phyloP scores from a whole-genome alignment of 2,113 vertebrate species.

The Larimichthys polyactis region DNA sequence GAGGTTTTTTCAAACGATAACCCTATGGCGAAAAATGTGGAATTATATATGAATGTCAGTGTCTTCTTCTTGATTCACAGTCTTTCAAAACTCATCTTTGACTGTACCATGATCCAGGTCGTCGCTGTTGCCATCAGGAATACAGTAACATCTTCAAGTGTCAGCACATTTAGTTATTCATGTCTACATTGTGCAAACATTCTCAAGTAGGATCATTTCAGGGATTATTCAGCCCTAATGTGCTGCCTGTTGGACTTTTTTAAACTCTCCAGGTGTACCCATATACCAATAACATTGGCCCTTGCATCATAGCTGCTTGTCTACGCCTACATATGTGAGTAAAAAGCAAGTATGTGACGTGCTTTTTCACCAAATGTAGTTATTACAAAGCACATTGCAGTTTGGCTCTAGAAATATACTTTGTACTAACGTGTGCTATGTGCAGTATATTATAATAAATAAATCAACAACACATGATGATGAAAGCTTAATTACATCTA shows the following conservation, averaged over 20 bases:
- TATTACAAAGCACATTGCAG: background rate
- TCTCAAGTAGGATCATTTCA: background rate
- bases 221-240: background rate
- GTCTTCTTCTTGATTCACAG: background rate
- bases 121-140: background rate
- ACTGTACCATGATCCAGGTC: background rate
- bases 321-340: background rate
- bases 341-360: background rate
- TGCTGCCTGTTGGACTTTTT: background rate
- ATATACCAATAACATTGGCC: background rate
- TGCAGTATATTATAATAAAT: background rate
- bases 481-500: background rate
- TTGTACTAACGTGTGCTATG: background rate
- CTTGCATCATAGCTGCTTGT: background rate
- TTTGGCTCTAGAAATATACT: background rate
- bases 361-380: background rate
- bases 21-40: background rate
- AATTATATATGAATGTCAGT: background rate
- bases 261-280: background rate
- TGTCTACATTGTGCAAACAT: background rate
- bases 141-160: background rate
- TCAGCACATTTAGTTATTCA: background rate
- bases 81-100: background rate
- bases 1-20: constrained; percentile 17
- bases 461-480: background rate